A percentile compares a stretch with the other conserved stretches of the same genome.
These are phyloP conservation scores for Haplotaxodon microlepis DNA, from an alignment of 2,113 vertebrate species.

Conservation along the genomic window DNA sequence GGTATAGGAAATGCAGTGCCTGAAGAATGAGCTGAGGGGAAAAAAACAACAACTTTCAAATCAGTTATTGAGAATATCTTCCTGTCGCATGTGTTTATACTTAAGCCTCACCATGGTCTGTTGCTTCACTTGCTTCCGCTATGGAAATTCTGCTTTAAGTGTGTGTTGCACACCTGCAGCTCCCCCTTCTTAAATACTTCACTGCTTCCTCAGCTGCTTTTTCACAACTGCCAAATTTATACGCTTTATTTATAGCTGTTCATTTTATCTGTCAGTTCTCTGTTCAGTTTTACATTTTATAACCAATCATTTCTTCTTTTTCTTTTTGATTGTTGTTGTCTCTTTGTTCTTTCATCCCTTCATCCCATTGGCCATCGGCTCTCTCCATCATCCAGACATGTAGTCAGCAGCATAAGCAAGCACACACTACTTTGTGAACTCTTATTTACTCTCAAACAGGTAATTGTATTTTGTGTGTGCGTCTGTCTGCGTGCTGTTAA, in stretches of 20 bases:
- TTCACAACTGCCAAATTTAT: background rate
- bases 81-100: background rate
- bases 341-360: background rate
- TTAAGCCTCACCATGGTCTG: background rate
- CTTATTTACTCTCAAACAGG: constrained; percentile 59
- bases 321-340: background rate
- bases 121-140: constrained; percentile 12
- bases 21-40: background rate
- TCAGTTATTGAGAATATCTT: background rate
- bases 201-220: background rate
- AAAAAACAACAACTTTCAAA: background rate
- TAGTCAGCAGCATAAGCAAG: constrained; percentile 43
- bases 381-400: constrained; percentile 44
- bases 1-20: background rate
- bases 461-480: constrained; percentile 33
- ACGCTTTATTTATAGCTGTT: background rate
- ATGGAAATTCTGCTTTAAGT: constrained; percentile 19
- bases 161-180: constrained; percentile 32
- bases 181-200: background rate
- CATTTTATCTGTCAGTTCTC: background rate
- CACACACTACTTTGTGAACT: constrained; percentile 13
- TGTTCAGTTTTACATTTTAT: background rate
- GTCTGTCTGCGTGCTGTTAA: background rate
- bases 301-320: background rate
- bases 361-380: background rate